phyloP scores from a whole-genome alignment of 2,888 invertebrate genomes.

The Sinhomidia bicolor region DNA sequence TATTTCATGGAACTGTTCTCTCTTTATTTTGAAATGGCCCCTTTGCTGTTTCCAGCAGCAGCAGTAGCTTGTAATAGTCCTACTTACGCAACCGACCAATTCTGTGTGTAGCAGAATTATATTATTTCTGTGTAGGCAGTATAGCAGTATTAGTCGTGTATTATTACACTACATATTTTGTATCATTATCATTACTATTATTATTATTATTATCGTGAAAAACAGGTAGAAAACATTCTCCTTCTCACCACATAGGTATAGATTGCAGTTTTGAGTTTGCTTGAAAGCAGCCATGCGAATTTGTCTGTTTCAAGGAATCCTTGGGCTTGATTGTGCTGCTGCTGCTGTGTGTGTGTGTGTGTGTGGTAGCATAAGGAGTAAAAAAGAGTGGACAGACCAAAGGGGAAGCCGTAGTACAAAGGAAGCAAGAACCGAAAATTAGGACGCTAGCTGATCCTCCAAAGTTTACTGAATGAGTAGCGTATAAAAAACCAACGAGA shows the following conservation, averaged over 20 bases:
- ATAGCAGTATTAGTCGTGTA: too few relatives aligned
- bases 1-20: not conserved
- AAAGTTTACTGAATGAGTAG: not conserved
- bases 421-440: constrained; percentile 11
- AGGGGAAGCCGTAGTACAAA: constrained; percentile 5
- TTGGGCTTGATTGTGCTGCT: not conserved
- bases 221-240: not conserved
- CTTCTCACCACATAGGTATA: not conserved
- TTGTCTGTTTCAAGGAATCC: not conserved
- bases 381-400: not conserved
- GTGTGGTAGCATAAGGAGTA: not conserved
- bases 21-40: not conserved
- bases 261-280: not conserved
- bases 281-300: not conserved
- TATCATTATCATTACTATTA: constrained; percentile 23
- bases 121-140: not conserved
- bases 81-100: too few relatives aligned
- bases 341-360: too few relatives aligned
- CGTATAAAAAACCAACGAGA: not conserved
- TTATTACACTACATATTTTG: not conserved
- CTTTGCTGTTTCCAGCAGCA: not conserved
- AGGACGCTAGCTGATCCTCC: constrained; percentile 40
- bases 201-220: not conserved
- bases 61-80: too few relatives aligned
- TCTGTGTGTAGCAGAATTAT: not conserved